Evolutionary conservation across 2,797 vertebrate genomes (phyloP).

Genomic region (Chiroxiphia lanceolata): DNA sequence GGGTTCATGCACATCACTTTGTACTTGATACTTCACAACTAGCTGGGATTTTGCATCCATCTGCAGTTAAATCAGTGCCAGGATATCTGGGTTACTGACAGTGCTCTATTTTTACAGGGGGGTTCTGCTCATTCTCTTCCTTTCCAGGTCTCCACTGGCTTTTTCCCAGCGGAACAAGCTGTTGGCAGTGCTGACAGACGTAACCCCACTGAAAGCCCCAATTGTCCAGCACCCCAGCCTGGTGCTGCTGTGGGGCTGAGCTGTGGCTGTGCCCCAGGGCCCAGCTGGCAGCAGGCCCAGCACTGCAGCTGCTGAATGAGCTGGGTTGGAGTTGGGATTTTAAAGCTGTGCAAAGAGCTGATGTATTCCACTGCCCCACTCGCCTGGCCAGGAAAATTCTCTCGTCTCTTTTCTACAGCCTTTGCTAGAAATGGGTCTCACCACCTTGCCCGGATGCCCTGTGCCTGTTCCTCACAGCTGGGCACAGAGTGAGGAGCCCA

Average conservation of each 20-base stretch:
- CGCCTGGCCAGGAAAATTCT: background rate
- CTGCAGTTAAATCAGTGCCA: background rate
- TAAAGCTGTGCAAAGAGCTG: background rate
- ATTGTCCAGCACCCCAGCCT: background rate
- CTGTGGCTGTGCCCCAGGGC: accelerated
- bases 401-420: background rate
- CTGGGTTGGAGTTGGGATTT: background rate
- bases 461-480: accelerated
- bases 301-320: accelerated
- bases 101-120: accelerated
- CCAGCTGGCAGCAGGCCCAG: background rate
- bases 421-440: background rate
- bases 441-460: accelerated
- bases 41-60: background rate
- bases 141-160: background rate
- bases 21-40: too few relatives aligned
- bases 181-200: background rate
- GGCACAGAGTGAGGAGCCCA: accelerated
- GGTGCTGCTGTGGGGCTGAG: background rate
- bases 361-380: background rate
- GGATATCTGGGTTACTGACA: background rate
- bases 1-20: background rate
- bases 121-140: background rate
- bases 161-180: background rate
- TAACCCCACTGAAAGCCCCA: background rate